Evolutionary conservation across 2,888 invertebrate genomes (phyloP).

Genomic region (Drosophila melanosoma): DNA sequence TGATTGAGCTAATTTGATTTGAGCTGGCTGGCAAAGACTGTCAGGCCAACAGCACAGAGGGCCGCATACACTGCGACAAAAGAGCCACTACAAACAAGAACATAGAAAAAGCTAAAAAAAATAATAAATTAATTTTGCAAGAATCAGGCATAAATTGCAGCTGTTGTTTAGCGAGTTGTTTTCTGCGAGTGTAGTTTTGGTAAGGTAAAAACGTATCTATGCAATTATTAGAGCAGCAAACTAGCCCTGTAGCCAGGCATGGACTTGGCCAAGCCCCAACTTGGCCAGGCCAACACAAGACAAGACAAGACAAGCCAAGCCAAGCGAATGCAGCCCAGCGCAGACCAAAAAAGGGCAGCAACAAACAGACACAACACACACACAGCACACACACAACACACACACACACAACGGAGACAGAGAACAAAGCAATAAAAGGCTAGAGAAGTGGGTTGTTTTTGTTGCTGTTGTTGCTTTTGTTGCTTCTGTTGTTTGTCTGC

Average conservation of each 20-base stretch:
- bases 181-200: background rate
- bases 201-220: constrained; percentile 49
- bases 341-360: constrained; percentile 71
- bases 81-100: background rate
- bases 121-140: background rate
- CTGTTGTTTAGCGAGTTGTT: background rate
- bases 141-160: background rate
- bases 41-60: constrained; percentile 12
- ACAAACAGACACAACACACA: constrained; percentile 35
- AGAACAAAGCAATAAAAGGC: constrained; percentile 70
- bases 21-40: constrained; percentile 3
- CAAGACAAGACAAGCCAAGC: constrained; percentile 57
- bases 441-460: constrained; percentile 61
- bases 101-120: too few species aligned
- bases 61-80: constrained; percentile 12
- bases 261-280: constrained; percentile 27
- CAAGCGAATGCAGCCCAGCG: constrained; percentile 48
- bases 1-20: constrained; percentile 68
- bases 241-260: constrained; percentile 29
- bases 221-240: constrained; percentile 61
- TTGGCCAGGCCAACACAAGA: constrained; percentile 55
- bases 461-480: constrained; percentile 16
- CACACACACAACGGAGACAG: constrained; percentile 23
- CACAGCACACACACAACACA: constrained; percentile 17
- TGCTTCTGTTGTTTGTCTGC: constrained; percentile 7